A percentile compares a stretch with the other conserved stretches of the same genome.
Conservation (phyloP, 2,113 vertebrate genomes). For the Leptodactylus fuscus region DNA sequence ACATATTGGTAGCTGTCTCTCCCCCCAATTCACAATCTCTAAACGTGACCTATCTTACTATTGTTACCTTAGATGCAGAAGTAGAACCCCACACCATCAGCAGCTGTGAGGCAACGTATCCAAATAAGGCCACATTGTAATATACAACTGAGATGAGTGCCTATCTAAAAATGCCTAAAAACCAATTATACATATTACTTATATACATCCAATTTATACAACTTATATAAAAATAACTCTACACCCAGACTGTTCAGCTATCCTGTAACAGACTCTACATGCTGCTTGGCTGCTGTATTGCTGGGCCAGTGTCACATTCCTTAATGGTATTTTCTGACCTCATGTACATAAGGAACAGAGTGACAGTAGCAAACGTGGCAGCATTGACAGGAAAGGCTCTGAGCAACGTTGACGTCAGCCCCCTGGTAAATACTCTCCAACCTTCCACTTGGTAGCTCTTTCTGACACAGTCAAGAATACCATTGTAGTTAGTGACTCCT, state of each 20-base stretch:
- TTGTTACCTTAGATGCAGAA: neutral
- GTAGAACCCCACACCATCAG: neutral
- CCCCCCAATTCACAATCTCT: neutral
- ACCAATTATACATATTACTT: slow-evolving; percentile 43
- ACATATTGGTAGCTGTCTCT: neutral
- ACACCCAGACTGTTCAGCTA: slow-evolving; percentile 1
- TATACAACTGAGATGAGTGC: slow-evolving; percentile 30
- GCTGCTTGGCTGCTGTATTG: slow-evolving; percentile 82
- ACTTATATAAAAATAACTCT: slow-evolving; percentile 53
- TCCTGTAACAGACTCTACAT: slow-evolving; percentile 67
- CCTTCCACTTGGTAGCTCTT: slow-evolving; percentile 90
- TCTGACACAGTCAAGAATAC: slow-evolving; percentile 87
- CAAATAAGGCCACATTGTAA: slow-evolving; percentile 52
- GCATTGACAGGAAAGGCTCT: slow-evolving; percentile 96
- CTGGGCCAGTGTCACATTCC: slow-evolving; percentile 75
- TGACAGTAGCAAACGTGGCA: slow-evolving; percentile 93
- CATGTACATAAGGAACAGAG: slow-evolving; percentile 87
- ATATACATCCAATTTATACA: slow-evolving; percentile 58
- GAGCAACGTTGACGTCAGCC: slow-evolving; percentile 92
- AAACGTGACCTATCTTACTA: neutral
- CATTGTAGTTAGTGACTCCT: slow-evolving; percentile 80
- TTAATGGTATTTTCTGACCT: slow-evolving; percentile 71
- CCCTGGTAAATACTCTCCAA: slow-evolving; percentile 89
- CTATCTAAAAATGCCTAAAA: slow-evolving; percentile 35
- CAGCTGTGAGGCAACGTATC: neutral